Conservation (phyloP, 2,888 invertebrate species). For the Linyphia triangularis region DNA sequence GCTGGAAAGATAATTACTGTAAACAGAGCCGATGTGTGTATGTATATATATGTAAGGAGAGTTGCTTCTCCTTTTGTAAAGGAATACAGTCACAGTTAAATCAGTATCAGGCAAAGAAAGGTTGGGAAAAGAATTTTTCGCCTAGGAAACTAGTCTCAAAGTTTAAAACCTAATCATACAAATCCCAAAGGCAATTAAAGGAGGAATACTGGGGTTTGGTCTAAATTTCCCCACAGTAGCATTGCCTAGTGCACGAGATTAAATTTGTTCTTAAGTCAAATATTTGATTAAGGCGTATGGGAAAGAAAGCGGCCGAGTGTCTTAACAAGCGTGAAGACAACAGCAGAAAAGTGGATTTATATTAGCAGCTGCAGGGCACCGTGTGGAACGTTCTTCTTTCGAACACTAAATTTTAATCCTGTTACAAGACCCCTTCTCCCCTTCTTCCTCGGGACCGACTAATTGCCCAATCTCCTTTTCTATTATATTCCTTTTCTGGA, state of each 20-base stretch:
- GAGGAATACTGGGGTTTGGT: slow-evolving; percentile 72
- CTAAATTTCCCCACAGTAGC: slow-evolving; percentile 74
- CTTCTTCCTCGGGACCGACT: slow-evolving; percentile 32
- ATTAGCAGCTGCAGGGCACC: slow-evolving; percentile 72
- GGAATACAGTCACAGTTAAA: slow-evolving; percentile 38
- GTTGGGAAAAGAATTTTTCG: slow-evolving; percentile 61
- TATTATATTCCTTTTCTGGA: slow-evolving; percentile 66
- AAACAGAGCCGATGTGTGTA: slow-evolving; percentile 48
- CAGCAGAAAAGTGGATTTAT: slow-evolving; percentile 71
- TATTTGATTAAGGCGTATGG: slow-evolving; percentile 72
- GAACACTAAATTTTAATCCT: slow-evolving; percentile 71
- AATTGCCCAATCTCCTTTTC: slow-evolving; percentile 74
- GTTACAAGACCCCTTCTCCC: slow-evolving; percentile 37
- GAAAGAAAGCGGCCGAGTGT: slow-evolving; percentile 44
- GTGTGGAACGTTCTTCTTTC: slow-evolving; percentile 61
- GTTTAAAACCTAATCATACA: slow-evolving; percentile 75
- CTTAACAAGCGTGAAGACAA: slow-evolving; percentile 64
- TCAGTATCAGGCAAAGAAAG: slow-evolving; percentile 58
- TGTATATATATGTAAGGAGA: background rate
- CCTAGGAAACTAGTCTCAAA: slow-evolving; percentile 69
- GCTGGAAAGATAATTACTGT: slow-evolving; percentile 69
- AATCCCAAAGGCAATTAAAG: slow-evolving; percentile 74
- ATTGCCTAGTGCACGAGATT: slow-evolving; percentile 55
- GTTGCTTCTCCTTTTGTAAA: slow-evolving; percentile 54
- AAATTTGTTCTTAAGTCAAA: slow-evolving; percentile 75